Conservation (phyloP, 2,113 vertebrate species). For the Triplophysa dalaica region DNA sequence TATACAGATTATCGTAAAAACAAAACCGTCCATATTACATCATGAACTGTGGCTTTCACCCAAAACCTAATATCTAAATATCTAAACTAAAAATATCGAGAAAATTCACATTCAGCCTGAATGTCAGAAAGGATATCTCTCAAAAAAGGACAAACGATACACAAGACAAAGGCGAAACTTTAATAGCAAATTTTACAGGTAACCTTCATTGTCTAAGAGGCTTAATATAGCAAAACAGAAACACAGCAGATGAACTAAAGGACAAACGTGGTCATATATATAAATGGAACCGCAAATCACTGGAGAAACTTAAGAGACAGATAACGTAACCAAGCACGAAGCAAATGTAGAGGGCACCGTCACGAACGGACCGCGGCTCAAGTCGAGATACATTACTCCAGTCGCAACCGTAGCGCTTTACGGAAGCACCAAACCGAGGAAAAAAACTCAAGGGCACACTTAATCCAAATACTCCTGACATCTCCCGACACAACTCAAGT, state of each 20-base stretch:
- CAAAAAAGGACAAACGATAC: constrained; percentile 9
- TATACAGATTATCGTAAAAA: too few species aligned
- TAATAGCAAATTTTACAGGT: not conserved
- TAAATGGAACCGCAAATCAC: constrained; percentile 5
- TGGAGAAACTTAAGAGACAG: not conserved
- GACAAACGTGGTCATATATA: not conserved
- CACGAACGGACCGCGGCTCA: not conserved
- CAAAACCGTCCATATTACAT: too few species aligned
- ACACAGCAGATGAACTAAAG: not conserved
- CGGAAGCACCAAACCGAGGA: constrained; percentile 39
- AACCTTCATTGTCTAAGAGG: constrained; percentile 3
- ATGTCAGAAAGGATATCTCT: not conserved
- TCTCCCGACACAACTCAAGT: constrained; percentile 16
- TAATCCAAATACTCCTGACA: constrained; percentile 64
- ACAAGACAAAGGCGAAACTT: not conserved
- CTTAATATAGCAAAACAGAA: constrained; percentile 30
- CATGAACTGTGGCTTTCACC: too few species aligned
- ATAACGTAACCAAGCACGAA: not conserved
- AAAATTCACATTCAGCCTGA: not conserved
- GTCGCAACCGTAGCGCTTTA: constrained; percentile 33
- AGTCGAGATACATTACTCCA: constrained; percentile 25
- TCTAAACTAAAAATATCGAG: not conserved
- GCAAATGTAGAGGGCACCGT: constrained; percentile 25
- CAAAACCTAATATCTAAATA: too few species aligned
- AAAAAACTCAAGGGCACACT: constrained; percentile 50